These are phyloP conservation scores for Mola mola DNA, from an alignment of 2,113 vertebrate genomes.

Conservation along the genomic window DNA sequence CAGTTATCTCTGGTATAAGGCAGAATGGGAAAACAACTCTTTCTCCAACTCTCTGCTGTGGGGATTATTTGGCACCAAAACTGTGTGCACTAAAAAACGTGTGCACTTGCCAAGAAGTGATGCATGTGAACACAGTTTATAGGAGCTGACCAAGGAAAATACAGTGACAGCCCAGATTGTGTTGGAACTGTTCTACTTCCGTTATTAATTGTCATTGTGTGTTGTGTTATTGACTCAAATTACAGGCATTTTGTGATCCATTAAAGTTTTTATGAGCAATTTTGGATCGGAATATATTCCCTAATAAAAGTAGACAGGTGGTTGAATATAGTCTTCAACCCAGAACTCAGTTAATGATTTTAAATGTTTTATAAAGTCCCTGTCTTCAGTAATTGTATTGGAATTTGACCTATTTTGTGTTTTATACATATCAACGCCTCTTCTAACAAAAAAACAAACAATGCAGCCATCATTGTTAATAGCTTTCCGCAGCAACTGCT, in stretches of 20 bases:
- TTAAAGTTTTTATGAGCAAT: conserved; percentile 20
- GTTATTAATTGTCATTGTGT: background rate
- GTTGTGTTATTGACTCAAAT: conserved; percentile 17
- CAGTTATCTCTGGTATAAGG: background rate
- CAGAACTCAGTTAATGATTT: background rate
- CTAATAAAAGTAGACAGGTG: conserved; percentile 22
- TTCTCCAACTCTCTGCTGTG: background rate
- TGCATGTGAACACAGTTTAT: background rate
- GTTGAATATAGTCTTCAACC: conserved; percentile 10
- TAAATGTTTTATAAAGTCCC: background rate
- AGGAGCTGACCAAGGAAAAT: no score
- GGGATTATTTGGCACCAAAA: background rate
- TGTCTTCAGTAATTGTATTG: no score
- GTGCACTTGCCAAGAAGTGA: no score
- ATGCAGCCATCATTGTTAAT: background rate
- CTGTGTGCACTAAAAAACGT: background rate
- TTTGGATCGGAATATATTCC: background rate
- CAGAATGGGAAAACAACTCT: background rate
- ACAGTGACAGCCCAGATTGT: no score
- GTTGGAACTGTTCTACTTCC: conserved; percentile 13
- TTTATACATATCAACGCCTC: no score
- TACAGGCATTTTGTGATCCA: conserved; percentile 15
- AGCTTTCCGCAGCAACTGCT: conserved; percentile 54
- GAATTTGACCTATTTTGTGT: background rate
- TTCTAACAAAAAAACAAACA: background rate